Evolutionary conservation across 2,888 invertebrate species (phyloP).

Genomic region (Kryphioiulus occultus): DNA sequence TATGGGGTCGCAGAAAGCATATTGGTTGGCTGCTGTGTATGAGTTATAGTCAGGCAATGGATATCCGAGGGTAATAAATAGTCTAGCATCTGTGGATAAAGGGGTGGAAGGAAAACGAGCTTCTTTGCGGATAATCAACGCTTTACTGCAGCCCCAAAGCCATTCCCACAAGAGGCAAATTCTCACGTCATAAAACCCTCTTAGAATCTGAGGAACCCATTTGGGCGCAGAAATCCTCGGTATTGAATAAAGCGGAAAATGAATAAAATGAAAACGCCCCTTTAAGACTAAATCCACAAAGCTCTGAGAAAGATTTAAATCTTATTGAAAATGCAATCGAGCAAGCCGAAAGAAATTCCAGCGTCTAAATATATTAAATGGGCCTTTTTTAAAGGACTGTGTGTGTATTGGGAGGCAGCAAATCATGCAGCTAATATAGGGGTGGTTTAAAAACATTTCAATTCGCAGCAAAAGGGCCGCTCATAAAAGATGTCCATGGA

Average conservation of each 20-base stretch:
- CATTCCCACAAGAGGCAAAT: too few species aligned
- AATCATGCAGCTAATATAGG: background rate
- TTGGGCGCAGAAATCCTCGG: background rate
- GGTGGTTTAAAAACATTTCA: background rate
- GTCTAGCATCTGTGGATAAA: too few species aligned
- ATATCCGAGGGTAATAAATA: too few species aligned
- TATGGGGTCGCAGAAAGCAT: too few species aligned
- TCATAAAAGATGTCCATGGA: too few species aligned
- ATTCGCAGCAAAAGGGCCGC: too few species aligned
- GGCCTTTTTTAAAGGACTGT: background rate
- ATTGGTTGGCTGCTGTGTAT: too few species aligned
- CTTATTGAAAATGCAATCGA: constrained; percentile 7
- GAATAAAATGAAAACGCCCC: background rate
- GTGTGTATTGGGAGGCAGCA: background rate
- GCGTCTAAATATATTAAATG: background rate
- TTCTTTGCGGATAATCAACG: background rate
- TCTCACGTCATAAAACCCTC: background rate
- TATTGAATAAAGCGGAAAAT: constrained; percentile 20
- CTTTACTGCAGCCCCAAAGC: too few species aligned
- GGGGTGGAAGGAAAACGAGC: background rate
- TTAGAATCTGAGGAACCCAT: background rate
- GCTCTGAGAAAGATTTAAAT: constrained; percentile 2
- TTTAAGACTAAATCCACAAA: constrained; percentile 19
- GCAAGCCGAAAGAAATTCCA: background rate
- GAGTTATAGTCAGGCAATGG: too few species aligned